phyloP scores from a whole-genome alignment of 2,888 invertebrate genomes.

The Salticus scenicus region DNA sequence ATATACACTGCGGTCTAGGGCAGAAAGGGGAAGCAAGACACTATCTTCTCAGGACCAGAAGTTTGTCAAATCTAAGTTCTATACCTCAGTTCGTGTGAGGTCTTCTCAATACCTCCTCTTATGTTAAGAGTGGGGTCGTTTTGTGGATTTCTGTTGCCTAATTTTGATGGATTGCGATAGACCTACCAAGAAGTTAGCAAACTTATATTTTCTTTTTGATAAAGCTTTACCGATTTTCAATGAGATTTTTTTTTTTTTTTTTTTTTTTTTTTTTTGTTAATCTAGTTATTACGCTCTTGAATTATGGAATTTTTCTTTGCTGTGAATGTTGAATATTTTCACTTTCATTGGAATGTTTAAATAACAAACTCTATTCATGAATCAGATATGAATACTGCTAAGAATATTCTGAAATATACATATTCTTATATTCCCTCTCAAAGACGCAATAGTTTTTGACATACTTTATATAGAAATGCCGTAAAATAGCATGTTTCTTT shows the following conservation, averaged over 20 bases:
- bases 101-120: constrained; percentile 32
- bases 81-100: constrained; percentile 57
- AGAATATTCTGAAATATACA: no score
- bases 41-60: neutral
- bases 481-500: no score
- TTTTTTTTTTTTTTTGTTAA: no score
- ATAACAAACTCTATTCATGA: no score
- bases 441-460: no score
- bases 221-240: neutral
- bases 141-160: constrained; percentile 50
- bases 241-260: neutral
- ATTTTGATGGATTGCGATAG: constrained; percentile 64
- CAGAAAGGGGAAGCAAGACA: neutral
- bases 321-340: neutral
- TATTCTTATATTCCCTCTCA: no score
- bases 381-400: no score
- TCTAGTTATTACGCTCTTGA: neutral
- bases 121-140: constrained; percentile 40
- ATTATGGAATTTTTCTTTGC: neutral
- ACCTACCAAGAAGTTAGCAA: constrained; percentile 45
- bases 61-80: constrained; percentile 18
- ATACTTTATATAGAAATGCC: no score
- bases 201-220: neutral
- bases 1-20: neutral
- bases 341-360: neutral